Evolutionary conservation across 2,888 invertebrate genomes (phyloP), one percentile per base, ranked within the genome.

Genomic region (Brachylomia viminalis): DNA sequence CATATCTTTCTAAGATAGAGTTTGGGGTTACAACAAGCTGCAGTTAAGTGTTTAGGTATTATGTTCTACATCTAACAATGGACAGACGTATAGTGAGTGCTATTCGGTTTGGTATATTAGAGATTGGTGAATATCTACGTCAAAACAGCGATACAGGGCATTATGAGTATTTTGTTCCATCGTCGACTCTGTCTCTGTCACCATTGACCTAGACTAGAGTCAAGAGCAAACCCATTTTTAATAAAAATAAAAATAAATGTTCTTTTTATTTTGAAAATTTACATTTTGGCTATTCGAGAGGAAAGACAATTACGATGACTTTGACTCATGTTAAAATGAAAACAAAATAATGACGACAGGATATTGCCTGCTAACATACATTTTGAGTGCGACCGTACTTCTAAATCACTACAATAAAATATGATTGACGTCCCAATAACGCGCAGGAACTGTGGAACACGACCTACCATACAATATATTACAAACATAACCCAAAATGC

Each of bases 381-480:
- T 61, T 49, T 33, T 11, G 5, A 61, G 27, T 30, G 8, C 17
- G 3, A 7, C 33, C n/a, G 15, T 15, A 38, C 23, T 49, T 38
- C 20, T 10, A 61, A 52, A 56, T 17, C 11, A 10, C 30, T 27
- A 20, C 7, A 47, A 11, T 56, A 49, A 79, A 74, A 67, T 30
- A 67, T 58, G 66, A 45, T 27, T 67, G 3, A 67, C 38, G 58
- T 56, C 33, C 20, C 52, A 65, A 71, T 83, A 64, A 61, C 30
- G 8, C 52, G 3, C 65, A 52, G 38, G 30, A 71, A 56, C 64
- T 54, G 42, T 17, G 30, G 30, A 52, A 58, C 20, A 42, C 23
- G 20, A 33, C 23, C 58, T 62, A 15, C 33, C 20, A 33, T 42
- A 68, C 47, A 61, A 70, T 33, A 77, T 11, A 66, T 56, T 56